Evolutionary conservation across 2,797 vertebrate genomes (phyloP).

Genomic region (Luscinia megarhynchos): DNA sequence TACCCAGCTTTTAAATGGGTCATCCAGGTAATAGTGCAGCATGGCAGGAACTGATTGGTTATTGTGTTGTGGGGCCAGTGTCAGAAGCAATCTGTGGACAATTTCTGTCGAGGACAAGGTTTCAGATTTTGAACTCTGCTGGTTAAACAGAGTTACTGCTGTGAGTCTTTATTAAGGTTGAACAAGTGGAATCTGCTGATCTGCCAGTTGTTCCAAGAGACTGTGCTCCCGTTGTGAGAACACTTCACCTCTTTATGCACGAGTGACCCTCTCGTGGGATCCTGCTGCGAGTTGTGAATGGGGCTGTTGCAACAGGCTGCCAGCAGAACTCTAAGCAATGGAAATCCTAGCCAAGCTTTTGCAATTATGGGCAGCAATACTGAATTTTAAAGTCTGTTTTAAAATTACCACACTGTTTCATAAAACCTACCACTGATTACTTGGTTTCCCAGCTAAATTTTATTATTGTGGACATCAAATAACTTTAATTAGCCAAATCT

Average conservation of each 20-base stretch:
- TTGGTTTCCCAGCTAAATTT: background rate
- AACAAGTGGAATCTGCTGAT: constrained; percentile 46
- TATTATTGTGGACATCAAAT: background rate
- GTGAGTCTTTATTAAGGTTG: constrained; percentile 53
- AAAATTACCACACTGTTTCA: background rate
- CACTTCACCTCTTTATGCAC: background rate
- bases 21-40: constrained; percentile 9
- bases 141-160: constrained; percentile 35
- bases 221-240: constrained; percentile 35
- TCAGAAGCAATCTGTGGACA: background rate
- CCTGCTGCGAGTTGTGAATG: background rate
- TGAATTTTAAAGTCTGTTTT: background rate
- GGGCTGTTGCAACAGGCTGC: background rate
- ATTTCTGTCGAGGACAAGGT: background rate
- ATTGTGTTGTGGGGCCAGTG: background rate
- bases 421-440: background rate
- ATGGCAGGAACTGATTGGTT: constrained; percentile 29
- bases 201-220: constrained; percentile 1
- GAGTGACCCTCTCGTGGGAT: constrained; percentile 5
- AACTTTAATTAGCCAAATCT: background rate
- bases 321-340: background rate
- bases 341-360: background rate
- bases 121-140: constrained; percentile 55
- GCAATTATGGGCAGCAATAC: background rate
- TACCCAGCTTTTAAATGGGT: constrained; percentile 5